Evolutionary conservation across 2,888 invertebrate species (phyloP), one percentile per base, ranked within the genome.

Genomic region (Malthinus flaveolus): DNA sequence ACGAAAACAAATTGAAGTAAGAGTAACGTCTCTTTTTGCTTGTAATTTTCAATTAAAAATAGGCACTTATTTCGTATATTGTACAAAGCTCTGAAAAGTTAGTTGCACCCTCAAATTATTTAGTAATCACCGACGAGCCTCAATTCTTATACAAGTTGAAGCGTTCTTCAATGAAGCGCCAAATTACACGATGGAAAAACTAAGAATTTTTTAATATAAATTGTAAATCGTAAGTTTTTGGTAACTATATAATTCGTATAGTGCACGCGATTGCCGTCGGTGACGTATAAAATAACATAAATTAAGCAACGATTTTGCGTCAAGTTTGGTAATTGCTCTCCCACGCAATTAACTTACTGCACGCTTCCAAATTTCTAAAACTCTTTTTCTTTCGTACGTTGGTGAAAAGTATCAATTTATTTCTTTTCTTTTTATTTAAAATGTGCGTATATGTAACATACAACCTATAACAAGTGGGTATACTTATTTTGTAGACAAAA

Each of bases 271-370:
- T 66, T 57, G 62, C 65, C 65, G 50, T 59, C 59, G 63, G 61
- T 61, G 65, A 61, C 61, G 54, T 61, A 48, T 51, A 34, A 64
- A 66, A 66, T 63, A 59, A 61, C 66, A 49, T 56, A 66, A 65
- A 65, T 64, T 66, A 62, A 59, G 59, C 49, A 50, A 54, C 52
- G 53, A 45, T 56, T 59, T 56, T 55, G 54, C 59, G 63, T 62
- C 56, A 62, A 57, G 57, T 61, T 59, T 48, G 49, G 62, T 66
- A 66, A 66, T 66, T 64, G 62, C 66, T 61, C 66, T 66, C 66
- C 66, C 66, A 66, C 66, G 66, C 66, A 66, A 66, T 66, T 64
- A 63, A 54, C 60, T 64, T 60, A 64, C 56, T 66, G 59, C 64
- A 63, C 50, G 54, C 51, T 57, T 49, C 50, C 37, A 59, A 46